Base-by-base conservation (phyloP, 2,888 invertebrate genomes). In the Shargacucullia verbasci region DNA sequence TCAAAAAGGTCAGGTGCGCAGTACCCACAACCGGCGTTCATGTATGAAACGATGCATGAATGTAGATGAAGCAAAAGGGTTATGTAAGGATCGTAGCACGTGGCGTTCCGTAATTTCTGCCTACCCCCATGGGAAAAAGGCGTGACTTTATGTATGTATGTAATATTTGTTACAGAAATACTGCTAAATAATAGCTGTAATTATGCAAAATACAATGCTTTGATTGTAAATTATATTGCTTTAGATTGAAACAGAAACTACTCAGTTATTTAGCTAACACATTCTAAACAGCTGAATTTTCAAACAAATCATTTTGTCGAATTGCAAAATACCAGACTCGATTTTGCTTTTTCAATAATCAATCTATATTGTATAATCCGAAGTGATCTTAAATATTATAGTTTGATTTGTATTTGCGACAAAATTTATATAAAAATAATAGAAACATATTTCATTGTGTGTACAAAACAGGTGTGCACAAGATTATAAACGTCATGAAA, bases 371-470 rank as follows among this genome's bases (percentile, higher is more conserved):
- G 27, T n/a, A n/a, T n/a, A n/a, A n/a, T n/a, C 8, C 33, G 0
- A 34, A 14, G 2, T 15, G 8, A 15, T 44, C 9, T 5, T 10
- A 29, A 38, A 31, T 20, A 20, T 20, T 20, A 29, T n/a, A 10
- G 11, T 37, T 14, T 9, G 12, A 14, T 35, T 31, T 37, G 2
- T 44, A 34, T 31, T 40, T 33, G 13, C 12, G 0, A 66, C 46
- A 14, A 43, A 57, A 47, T 38, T 14, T 15, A 35, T 20, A 25
- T n/a, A n/a, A 2, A 43, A n/a, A 11, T n/a, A 33, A 20, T 20
- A 20, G 2, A 20, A 3, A 20, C 20, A 33, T 40, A 56, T 47
- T 34, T 34, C 0, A 29, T 44, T 35, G 33, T 10, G 37, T 34
- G 12, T 15, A 15, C 33, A 31, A 1, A 58, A n/a, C 37, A 39